Evolutionary conservation across 2,113 vertebrate genomes (phyloP).

Genomic region (Lepidothrix coronata): DNA sequence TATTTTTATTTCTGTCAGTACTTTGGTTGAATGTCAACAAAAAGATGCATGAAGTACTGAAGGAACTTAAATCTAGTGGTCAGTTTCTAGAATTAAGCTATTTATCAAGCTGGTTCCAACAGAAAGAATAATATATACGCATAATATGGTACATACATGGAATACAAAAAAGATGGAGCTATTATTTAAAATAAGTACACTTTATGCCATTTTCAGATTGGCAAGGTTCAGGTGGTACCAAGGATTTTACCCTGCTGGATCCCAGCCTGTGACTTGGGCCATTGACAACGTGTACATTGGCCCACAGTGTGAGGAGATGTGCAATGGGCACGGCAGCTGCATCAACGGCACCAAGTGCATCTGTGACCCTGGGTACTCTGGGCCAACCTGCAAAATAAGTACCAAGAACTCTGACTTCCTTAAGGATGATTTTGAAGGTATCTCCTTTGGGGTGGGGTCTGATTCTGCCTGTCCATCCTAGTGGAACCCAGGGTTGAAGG

Average conservation of each 20-base stretch:
- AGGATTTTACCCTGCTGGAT: constrained; percentile 87
- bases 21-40: background rate
- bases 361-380: constrained; percentile 90
- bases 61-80: background rate
- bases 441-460: background rate
- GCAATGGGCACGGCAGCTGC: constrained; percentile 90
- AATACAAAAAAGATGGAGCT: background rate
- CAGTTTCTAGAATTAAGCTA: background rate
- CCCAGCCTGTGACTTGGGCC: constrained; percentile 92
- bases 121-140: background rate
- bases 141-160: background rate
- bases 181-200: background rate
- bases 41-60: background rate
- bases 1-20: background rate
- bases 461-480: background rate
- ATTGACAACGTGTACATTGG: constrained; percentile 94
- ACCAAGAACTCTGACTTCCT: constrained; percentile 93
- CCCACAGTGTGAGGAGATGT: constrained; percentile 97
- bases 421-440: constrained; percentile 99
- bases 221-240: constrained; percentile 98
- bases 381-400: constrained; percentile 87
- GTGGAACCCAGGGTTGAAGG: background rate
- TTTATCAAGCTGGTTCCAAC: background rate
- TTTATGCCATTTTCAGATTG: constrained; percentile 73
- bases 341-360: constrained; percentile 87